These are phyloP conservation scores for Ceratotherium simum DNA, from an alignment of 2,113 vertebrate genomes.

Conservation along the genomic window DNA sequence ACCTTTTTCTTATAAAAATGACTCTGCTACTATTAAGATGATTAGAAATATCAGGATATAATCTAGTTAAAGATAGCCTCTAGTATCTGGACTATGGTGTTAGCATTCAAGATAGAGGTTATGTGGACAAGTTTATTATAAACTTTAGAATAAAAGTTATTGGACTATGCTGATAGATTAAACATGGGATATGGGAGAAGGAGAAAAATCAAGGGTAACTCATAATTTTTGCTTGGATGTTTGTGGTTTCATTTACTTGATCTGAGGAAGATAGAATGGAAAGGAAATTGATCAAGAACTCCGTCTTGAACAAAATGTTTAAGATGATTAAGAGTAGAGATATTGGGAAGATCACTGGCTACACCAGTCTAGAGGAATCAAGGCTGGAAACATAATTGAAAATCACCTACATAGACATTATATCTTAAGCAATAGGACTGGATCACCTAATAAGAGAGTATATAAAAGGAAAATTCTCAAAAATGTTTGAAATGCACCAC, in stretches of 20 bases:
- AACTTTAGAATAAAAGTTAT: background rate
- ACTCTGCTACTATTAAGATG: background rate
- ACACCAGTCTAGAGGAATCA: background rate
- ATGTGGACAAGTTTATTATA: background rate
- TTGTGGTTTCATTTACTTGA: background rate
- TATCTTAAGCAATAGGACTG: background rate
- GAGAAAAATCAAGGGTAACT: background rate
- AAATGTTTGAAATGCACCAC: background rate
- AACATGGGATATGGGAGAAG: background rate
- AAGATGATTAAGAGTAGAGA: background rate
- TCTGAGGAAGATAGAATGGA: background rate
- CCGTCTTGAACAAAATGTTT: background rate
- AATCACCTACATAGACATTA: background rate
- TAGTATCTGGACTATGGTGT: background rate
- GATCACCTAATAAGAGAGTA: background rate
- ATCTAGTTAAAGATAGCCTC: background rate
- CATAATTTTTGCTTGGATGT: background rate
- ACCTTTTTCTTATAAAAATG: slow-evolving; percentile 12
- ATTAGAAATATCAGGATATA: background rate
- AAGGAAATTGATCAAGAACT: background rate
- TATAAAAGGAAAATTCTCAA: background rate
- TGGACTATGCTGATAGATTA: background rate
- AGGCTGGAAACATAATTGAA: background rate
- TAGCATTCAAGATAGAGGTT: background rate
- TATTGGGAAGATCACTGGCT: background rate